These are phyloP conservation scores for Oryctolagus cuniculus DNA, from an alignment of 2,113 vertebrate species.

Conservation along the genomic window DNA sequence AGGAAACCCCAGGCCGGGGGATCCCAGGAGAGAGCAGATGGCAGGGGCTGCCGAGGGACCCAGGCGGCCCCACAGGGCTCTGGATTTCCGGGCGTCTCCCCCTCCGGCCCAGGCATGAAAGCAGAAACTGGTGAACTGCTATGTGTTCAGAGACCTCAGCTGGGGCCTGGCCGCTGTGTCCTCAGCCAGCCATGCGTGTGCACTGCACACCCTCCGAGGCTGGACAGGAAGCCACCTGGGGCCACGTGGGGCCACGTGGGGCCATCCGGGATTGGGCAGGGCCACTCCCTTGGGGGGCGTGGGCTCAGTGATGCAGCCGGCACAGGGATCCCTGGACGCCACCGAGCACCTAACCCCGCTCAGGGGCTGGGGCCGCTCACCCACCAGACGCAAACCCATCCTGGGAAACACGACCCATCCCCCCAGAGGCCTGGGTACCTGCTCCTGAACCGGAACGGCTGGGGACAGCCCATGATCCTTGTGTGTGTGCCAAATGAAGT, in stretches of 20 bases:
- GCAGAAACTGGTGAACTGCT: not conserved
- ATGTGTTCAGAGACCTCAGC: accelerated
- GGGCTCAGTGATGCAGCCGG: not conserved
- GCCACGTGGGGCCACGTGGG: not conserved
- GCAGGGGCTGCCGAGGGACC: not conserved
- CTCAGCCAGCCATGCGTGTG: accelerated
- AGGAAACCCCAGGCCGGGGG: not conserved
- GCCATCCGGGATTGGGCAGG: not conserved
- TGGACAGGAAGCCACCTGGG: not conserved
- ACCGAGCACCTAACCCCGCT: not conserved
- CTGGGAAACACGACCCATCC: not conserved
- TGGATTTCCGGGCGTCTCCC: not conserved
- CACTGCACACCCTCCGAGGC: not conserved
- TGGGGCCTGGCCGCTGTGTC: accelerated
- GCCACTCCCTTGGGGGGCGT: accelerated
- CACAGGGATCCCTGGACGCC: accelerated
- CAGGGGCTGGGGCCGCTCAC: not conserved
- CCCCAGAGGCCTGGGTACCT: slow-evolving; percentile 50
- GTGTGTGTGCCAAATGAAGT: not conserved
- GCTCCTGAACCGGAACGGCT: not conserved
- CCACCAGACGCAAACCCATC: not conserved
- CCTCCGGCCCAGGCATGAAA: not conserved
- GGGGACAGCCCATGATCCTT: not conserved
- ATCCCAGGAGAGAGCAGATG: not conserved
- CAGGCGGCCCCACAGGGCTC: not conserved